Conservation (phyloP, 2,888 invertebrate species). For the Onthophagus sagittarius region DNA sequence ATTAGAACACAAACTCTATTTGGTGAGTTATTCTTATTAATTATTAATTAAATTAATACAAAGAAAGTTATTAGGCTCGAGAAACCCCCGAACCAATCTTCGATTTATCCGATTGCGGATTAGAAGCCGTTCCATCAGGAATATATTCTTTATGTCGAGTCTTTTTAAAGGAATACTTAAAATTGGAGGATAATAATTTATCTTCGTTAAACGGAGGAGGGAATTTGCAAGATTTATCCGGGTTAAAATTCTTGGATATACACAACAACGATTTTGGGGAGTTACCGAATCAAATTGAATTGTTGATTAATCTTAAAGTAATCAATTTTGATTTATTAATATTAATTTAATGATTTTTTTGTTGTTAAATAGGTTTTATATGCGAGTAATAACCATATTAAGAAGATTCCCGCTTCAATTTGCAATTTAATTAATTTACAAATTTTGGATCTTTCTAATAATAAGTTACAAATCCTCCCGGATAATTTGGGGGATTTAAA, state of each 20-base stretch:
- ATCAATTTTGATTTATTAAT: conserved; percentile 24
- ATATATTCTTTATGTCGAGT: conserved; percentile 79
- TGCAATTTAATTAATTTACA: conserved; percentile 60
- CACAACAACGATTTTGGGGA: conserved; percentile 61
- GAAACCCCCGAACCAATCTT: conserved; percentile 80
- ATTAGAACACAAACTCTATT: conserved; percentile 58
- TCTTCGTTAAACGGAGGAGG: conserved; percentile 69
- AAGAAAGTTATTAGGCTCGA: conserved; percentile 50
- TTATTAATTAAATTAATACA: background rate
- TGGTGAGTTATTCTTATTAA: conserved; percentile 47
- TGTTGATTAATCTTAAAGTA: conserved; percentile 65
- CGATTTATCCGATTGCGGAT: conserved; percentile 74
- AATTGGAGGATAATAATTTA: conserved; percentile 66
- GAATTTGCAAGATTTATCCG: conserved; percentile 63
- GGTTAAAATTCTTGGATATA: conserved; percentile 64
- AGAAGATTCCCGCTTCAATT: conserved; percentile 65
- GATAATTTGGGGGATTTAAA: conserved; percentile 60
- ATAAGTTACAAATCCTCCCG: conserved; percentile 63
- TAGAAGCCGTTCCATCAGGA: conserved; percentile 70
- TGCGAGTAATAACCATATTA: conserved; percentile 67
- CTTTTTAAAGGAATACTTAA: conserved; percentile 69
- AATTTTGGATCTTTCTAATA: conserved; percentile 67
- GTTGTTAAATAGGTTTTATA: conserved; percentile 58
- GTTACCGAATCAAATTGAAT: conserved; percentile 62
- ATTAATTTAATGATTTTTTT: conserved; percentile 2